These are phyloP conservation scores for Trematomus loennbergii DNA, from an alignment of 2,113 vertebrate species.

Conservation along the genomic window DNA sequence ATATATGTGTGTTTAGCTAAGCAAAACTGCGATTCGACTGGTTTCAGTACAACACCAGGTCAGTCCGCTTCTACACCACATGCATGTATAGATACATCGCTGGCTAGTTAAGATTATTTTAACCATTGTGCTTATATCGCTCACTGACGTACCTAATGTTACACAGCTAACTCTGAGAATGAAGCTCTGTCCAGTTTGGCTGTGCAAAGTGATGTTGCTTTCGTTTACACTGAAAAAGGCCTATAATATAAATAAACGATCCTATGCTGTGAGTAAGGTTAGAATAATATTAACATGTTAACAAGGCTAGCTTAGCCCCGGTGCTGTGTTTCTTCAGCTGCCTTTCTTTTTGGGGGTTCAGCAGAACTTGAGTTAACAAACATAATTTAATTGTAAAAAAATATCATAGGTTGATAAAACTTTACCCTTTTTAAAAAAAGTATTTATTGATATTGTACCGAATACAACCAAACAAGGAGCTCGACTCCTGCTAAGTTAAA, in stretches of 20 bases:
- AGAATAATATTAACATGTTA: neutral
- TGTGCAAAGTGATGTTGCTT: neutral
- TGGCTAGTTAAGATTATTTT: neutral
- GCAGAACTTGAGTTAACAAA: neutral
- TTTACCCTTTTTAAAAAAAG: neutral
- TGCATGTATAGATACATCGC: rapidly evolving
- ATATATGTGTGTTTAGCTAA: neutral
- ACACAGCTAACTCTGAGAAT: neutral
- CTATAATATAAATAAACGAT: too few relatives aligned
- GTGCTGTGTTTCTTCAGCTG: neutral
- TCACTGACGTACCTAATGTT: neutral
- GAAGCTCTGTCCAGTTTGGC: neutral
- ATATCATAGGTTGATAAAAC: neutral
- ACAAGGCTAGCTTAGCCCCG: too few relatives aligned
- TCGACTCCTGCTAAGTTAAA: neutral
- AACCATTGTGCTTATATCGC: conserved; percentile 2
- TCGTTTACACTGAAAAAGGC: neutral
- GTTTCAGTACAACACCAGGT: conserved; percentile 28
- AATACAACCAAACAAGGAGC: neutral
- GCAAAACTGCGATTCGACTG: neutral
- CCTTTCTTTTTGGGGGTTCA: neutral
- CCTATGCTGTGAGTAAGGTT: neutral
- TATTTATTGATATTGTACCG: neutral
- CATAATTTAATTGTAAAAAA: neutral
- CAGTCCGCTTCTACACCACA: neutral